Base-by-base conservation (phyloP, 2,888 invertebrate species). In the Congeria kusceri region DNA sequence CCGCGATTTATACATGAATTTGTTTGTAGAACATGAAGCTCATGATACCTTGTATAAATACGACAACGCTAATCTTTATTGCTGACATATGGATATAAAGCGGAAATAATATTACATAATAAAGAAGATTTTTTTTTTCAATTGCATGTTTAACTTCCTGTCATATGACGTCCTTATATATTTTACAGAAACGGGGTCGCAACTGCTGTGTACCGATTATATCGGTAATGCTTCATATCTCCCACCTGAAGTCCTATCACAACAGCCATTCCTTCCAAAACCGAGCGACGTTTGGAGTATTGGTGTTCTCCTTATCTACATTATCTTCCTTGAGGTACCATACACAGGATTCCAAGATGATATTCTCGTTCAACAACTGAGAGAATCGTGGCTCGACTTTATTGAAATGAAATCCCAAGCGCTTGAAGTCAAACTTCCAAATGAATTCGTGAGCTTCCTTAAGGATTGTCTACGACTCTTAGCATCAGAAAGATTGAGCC, bases 241-340 rank as follows among this genome's bases (percentile, higher is more conserved):
- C 3, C 70, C 83, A 11, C 83, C 80, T 13, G 80, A 83, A 47
- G 77, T 83, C 13, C 47, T 80, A 20, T 53, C 72, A 9, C 72
- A 68, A 46, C 77, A 49, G 32, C 80, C 80, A 64, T 83, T 83
- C 67, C 76, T 72, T 4, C 80, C 83, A 11, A 80, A 80, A 65
- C 80, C 83, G 18, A 74, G 82, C 0, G 87, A 87, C 59, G 53
- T 87, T 13, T 87, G 87, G 87, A 86, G 82, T 59, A 47, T 85
- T 18, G 87, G 87, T 11, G 70, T 83, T 15, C 64, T 82, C 0
- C 65, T 86, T 3, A 65, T 77, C 13, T 87, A 72, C 46, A 61
- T 86, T 9, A 27, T 86, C 15, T 82, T 73, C 27, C 58, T 58
- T 20, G 44, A 58, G 29, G 70, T 76, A 56, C 83, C 83, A 25